Conservation (phyloP, 2,888 invertebrate genomes). For the Melanargia galathea region DNA sequence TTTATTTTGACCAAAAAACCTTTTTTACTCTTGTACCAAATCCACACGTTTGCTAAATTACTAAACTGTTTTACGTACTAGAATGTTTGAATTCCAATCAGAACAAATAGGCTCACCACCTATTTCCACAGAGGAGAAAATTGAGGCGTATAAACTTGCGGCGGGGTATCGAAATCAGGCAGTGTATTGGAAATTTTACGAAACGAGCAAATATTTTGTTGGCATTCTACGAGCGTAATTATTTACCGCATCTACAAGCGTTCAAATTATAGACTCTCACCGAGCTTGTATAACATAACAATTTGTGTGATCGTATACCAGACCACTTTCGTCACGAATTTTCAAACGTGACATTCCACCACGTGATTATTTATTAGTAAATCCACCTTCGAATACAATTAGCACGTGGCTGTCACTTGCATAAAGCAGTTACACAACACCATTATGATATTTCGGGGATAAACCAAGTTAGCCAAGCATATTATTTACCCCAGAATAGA, state of each 20-base stretch:
- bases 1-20: not conserved
- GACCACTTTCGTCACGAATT: not conserved
- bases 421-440: not conserved
- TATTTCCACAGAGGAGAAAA: not conserved
- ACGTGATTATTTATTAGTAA: not conserved
- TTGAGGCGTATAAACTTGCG: not conserved
- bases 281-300: not conserved
- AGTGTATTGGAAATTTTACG: not conserved
- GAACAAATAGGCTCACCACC: not conserved
- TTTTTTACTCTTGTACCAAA: not conserved
- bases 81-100: not conserved
- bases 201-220: not conserved
- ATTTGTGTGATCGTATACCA: not conserved
- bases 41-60: not conserved
- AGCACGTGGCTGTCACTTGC: constrained; percentile 3
- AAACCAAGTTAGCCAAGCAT: not conserved
- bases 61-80: not conserved
- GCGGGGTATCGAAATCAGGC: not conserved
- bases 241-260: not conserved
- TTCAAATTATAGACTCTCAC: not conserved
- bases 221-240: not conserved
- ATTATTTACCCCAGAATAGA: not conserved
- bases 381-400: constrained; percentile 10
- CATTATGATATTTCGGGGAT: constrained; percentile 1
- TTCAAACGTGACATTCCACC: not conserved